Conservation (phyloP, 2,888 invertebrate genomes). For the Mylabris sibirica region DNA sequence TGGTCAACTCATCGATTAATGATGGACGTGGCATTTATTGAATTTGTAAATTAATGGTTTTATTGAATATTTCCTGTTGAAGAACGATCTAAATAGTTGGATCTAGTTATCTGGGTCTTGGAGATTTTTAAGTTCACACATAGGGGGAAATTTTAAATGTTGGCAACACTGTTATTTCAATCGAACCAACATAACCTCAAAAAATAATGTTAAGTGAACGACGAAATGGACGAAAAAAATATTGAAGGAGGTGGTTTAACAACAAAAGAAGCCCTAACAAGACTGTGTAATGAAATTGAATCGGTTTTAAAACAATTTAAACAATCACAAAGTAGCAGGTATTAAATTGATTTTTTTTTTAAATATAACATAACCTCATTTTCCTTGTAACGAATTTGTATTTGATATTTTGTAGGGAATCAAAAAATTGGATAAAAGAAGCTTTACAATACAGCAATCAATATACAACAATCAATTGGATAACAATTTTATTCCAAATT, state of each 20-base stretch:
- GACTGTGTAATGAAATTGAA: constrained; percentile 75
- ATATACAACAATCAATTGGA: constrained; percentile 73
- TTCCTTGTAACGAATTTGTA: constrained; percentile 39
- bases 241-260: constrained; percentile 64
- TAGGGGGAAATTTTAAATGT: no score
- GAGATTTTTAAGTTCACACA: no score
- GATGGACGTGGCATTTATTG: no score
- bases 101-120: no score
- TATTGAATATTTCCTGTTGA: no score
- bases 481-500: constrained; percentile 67
- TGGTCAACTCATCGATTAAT: no score
- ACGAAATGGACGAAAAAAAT: constrained; percentile 43
- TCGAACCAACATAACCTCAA: constrained; percentile 16
- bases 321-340: constrained; percentile 56
- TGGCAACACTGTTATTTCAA: not conserved
- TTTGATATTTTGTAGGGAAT: constrained; percentile 13
- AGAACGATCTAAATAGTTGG: no score
- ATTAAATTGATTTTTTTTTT: not conserved
- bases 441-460: constrained; percentile 66
- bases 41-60: no score
- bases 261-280: constrained; percentile 73
- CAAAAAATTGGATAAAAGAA: constrained; percentile 62
- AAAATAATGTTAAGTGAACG: constrained; percentile 21
- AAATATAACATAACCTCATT: not conserved
- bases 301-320: constrained; percentile 70